phyloP scores from a whole-genome alignment of 2,888 invertebrate species.

The Vannuccia rotundouncinata region DNA sequence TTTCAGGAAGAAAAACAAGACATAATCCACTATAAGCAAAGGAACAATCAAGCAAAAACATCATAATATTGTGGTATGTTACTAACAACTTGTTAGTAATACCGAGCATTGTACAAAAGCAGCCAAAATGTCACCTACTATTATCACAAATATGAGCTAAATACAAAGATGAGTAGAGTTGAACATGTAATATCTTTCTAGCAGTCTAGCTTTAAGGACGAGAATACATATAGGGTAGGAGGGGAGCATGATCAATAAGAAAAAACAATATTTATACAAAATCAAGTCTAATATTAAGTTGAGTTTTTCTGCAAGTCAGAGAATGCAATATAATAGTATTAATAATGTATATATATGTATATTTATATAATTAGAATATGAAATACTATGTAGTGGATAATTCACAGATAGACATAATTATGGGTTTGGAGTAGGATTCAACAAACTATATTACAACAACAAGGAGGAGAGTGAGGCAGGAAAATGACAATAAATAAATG shows the following conservation, averaged over 20 bases:
- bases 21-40: background rate
- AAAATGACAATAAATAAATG: background rate
- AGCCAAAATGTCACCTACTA: background rate
- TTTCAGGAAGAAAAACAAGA: background rate
- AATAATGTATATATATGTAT: too few relatives aligned
- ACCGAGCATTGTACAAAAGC: background rate
- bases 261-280: background rate
- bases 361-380: background rate
- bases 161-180: background rate
- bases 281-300: background rate
- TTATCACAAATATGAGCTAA: background rate
- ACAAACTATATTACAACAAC: background rate
- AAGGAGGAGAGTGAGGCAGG: background rate
- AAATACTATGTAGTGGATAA: background rate
- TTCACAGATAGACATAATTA: background rate
- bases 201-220: background rate
- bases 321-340: too few relatives aligned
- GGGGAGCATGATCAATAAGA: background rate
- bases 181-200: background rate
- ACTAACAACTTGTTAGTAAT: background rate
- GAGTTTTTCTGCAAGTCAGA: too few relatives aligned
- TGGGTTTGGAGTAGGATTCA: background rate
- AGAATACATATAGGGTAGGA: background rate
- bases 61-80: background rate
- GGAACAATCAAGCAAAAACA: background rate